These are phyloP conservation scores for Xanthia icteritia DNA, from an alignment of 2,888 invertebrate species.

Conservation along the genomic window DNA sequence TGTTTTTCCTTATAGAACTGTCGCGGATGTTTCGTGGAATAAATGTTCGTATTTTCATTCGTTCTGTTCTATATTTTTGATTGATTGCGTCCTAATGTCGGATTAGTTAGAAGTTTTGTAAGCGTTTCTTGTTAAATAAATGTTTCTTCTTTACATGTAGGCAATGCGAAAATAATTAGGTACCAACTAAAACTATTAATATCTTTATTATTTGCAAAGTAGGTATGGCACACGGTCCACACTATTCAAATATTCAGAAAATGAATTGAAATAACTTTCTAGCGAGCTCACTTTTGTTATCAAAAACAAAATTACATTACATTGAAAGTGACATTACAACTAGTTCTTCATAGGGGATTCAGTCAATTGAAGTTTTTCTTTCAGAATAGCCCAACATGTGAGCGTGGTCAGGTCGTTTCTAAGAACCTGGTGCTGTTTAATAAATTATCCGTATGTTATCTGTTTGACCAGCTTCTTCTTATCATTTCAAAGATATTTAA, in stretches of 20 bases:
- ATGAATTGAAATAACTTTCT: not conserved
- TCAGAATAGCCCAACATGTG: not conserved
- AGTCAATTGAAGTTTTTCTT: constrained; percentile 20
- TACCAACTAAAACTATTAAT: constrained; percentile 1
- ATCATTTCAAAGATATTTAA: too few relatives aligned
- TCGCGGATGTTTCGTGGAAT: constrained; percentile 63
- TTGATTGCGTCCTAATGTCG: constrained; percentile 79
- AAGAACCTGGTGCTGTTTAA: not conserved
- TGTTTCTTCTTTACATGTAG: constrained; percentile 5
- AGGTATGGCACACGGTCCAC: too few relatives aligned
- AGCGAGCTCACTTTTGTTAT: not conserved
- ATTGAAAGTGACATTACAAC: constrained; percentile 17
- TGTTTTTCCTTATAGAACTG: constrained; percentile 62
- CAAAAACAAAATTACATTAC: constrained; percentile 12
- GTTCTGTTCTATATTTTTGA: constrained; percentile 76
- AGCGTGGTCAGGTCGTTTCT: not conserved
- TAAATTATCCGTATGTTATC: not conserved
- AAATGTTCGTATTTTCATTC: constrained; percentile 66
- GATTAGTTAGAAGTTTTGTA: constrained; percentile 71
- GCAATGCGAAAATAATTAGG: constrained; percentile 7
- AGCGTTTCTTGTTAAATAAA: constrained; percentile 43
- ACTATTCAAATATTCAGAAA: constrained; percentile 6
- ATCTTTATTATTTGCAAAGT: not conserved
- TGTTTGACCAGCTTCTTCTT: not conserved
- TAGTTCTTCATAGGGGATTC: constrained; percentile 6